Base-by-base conservation (phyloP, 2,888 invertebrate genomes). In the Tribolium freemani region DNA sequence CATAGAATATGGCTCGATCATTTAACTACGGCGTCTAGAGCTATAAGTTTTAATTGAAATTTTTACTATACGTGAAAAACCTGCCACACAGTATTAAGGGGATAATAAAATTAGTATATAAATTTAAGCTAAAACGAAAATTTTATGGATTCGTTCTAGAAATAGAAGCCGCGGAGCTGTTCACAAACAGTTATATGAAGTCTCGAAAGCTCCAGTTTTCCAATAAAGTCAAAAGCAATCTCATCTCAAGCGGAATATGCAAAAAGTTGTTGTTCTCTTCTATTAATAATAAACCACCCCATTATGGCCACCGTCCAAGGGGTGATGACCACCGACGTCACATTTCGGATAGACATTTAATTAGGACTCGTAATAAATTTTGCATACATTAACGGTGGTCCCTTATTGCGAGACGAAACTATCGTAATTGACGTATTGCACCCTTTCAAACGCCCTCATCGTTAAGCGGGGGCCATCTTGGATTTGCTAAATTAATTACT, bases 321-420 rank as follows among this genome's bases (percentile, higher is more conserved):
- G 63, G 54, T 31, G 71, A 64, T 53, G 57, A 60, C 69, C 57
- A 69, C 64, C 31, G 57, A 56, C 69, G 69, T 68, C 69, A 60
- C 69, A 51, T 63, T 73, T 66, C 56, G 13, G 60, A 69, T 69
- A 61, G 66, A 73, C 60, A 44, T 73, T 73, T 69, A 73, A 73
- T 73, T 69, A 73, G 53, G 45, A 66, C 16, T 69, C 66, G 58
- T 72, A 72, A 72, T 72, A 69, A 73, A 73, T 73, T 73, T 60
- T 60, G 66, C 69, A 61, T 72, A 69, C 54, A 54, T 56, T 56
- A 61, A 38, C 58, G 54, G 26, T 44, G 11, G 31, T 44, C 66
- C 53, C 31, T 44, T 57, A 46, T 58, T 69, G 38, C 45, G 44
- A 9, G 21, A 48, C 11, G 38, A 44, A 68, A 68, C 61, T 66